phyloP scores from a whole-genome alignment of 2,888 invertebrate genomes.

The Craniophora ligustri region DNA sequence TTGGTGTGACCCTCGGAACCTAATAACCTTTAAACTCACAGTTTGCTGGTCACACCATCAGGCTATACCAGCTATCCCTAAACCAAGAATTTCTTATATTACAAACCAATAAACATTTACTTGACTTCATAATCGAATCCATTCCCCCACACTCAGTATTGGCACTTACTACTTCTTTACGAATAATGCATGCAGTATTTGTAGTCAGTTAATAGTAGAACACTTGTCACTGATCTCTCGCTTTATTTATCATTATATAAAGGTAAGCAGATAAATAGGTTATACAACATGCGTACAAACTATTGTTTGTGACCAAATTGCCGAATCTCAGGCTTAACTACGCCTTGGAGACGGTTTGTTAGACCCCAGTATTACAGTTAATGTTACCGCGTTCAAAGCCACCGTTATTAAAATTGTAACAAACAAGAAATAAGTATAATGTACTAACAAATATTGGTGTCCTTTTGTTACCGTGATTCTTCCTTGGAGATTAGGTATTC shows the following conservation, averaged over 20 bases:
- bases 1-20: no score
- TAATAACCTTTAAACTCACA: no score
- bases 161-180: no score
- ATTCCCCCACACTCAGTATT: no score
- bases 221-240: conserved; percentile 15
- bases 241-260: conserved; percentile 33
- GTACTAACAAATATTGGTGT: background rate
- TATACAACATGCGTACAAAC: conserved; percentile 44
- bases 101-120: no score
- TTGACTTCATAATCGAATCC: no score
- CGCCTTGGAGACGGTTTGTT: conserved; percentile 54
- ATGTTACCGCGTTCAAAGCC: conserved; percentile 36
- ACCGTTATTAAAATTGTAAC: conserved; percentile 19
- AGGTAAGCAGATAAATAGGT: conserved; percentile 38
- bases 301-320: conserved; percentile 51
- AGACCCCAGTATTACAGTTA: conserved; percentile 34
- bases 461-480: conserved; percentile 17
- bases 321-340: conserved; percentile 43
- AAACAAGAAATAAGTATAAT: no score
- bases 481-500: background rate
- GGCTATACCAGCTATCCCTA: no score
- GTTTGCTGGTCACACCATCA: no score
- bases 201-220: conserved; percentile 5
- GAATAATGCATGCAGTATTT: no score
- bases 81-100: no score